A percentile compares a stretch with the other conserved stretches of the same genome.
These are phyloP conservation scores for Oopsacas minuta DNA, from an alignment of 37 sponge, comb jelly and placozoan species.

Conservation along the genomic window DNA sequence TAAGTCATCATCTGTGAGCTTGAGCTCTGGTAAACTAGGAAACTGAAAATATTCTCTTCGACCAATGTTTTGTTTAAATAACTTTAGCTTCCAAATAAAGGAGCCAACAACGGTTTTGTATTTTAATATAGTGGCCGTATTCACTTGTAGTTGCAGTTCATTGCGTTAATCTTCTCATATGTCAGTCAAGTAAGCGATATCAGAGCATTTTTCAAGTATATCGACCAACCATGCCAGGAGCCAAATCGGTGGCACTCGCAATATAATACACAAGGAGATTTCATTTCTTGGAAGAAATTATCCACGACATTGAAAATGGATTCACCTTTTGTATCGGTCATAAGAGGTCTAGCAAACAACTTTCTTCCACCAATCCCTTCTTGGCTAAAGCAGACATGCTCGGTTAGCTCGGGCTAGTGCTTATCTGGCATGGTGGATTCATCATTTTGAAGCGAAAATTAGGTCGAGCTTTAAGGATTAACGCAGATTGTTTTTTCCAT, in stretches of 20 bases:
- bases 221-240: neutral
- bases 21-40: conserved; percentile 10
- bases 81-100: neutral
- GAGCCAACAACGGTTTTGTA: neutral
- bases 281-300: neutral
- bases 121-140: neutral
- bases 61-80: conserved; percentile 1
- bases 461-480: too few relatives aligned
- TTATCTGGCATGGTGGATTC: neutral
- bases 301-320: neutral
- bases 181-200: neutral
- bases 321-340: neutral
- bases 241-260: neutral
- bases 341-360: neutral
- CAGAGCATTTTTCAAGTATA: neutral
- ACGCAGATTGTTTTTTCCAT: too few relatives aligned
- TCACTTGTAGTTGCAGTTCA: neutral
- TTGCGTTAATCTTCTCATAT: neutral
- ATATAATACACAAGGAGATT: neutral
- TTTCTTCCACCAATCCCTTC: neutral
- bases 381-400: neutral
- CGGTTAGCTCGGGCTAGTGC: neutral
- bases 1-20: conserved; percentile 8
- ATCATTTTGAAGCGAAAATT: too few relatives aligned
- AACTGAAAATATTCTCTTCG: conserved; percentile 13